Evolutionary conservation across 2,797 vertebrate genomes (phyloP).

Genomic region (Acipenser oxyrinchus): DNA sequence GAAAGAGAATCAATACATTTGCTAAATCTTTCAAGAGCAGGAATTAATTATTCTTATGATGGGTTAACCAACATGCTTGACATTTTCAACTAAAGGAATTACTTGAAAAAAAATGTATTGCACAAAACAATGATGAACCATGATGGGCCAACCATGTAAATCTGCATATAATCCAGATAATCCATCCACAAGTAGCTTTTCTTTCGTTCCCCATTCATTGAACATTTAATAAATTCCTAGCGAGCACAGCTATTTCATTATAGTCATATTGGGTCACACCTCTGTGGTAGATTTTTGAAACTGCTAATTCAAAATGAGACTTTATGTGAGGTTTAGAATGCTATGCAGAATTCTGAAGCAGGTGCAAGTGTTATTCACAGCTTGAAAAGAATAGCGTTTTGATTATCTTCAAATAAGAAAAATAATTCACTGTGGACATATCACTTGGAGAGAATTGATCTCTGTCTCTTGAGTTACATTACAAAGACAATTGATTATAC

Average conservation of each 20-base stretch:
- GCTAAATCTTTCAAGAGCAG: no score
- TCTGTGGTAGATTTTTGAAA: not conserved
- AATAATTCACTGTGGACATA: not conserved
- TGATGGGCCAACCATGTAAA: not conserved
- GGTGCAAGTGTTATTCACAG: no score
- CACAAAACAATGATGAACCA: no score
- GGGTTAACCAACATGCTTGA: no score
- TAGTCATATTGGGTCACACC: not conserved
- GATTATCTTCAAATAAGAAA: not conserved
- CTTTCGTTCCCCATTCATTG: not conserved
- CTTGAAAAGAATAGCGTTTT: not conserved
- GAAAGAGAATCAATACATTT: no score
- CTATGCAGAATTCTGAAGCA: not conserved
- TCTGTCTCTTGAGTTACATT: no score
- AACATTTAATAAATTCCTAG: not conserved
- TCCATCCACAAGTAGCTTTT: not conserved
- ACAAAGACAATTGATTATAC: no score
- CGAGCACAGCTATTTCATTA: not conserved
- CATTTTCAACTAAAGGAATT: no score
- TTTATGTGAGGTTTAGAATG: not conserved
- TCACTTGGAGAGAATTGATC: no score
- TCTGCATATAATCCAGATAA: not conserved
- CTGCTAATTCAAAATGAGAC: not conserved
- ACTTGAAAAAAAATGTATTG: no score
- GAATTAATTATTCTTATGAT: no score